Percentiles rank a stretch among this genome's conserved stretches.
phyloP scores from a whole-genome alignment of 2,797 vertebrate species.

The Sebastes diploproa region DNA sequence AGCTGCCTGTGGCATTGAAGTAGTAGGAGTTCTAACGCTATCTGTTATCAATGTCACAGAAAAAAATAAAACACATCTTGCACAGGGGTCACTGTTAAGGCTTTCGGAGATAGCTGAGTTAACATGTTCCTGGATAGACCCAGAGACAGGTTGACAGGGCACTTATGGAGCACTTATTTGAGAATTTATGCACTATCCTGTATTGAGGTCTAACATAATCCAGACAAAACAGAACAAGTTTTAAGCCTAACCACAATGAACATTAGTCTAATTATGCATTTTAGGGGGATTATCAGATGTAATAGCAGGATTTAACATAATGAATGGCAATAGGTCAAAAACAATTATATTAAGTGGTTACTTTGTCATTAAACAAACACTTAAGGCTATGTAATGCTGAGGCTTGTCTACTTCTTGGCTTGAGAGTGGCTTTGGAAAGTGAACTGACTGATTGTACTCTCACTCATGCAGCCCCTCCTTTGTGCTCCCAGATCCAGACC shows the following conservation, averaged over 20 bases:
- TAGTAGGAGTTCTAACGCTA: fast-evolving
- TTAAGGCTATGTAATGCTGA: not conserved
- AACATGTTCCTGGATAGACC: not conserved
- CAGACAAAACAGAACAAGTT: not conserved
- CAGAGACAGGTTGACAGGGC: not conserved
- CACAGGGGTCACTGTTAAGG: not conserved
- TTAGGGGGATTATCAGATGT: not conserved
- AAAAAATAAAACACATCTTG: not conserved
- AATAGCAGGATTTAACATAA: not conserved
- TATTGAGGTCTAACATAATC: not conserved
- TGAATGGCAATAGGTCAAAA: not conserved
- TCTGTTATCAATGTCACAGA: not conserved
- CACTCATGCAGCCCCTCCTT: not conserved
- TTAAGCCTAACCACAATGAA: not conserved
- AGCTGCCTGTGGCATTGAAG: not conserved
- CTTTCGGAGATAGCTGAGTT: not conserved
- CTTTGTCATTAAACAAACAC: not conserved
- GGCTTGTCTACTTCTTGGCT: not conserved
- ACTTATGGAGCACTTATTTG: not conserved
- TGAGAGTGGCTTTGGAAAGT: not conserved
- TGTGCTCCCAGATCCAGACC: not conserved
- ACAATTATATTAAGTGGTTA: not conserved
- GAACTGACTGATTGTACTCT: not conserved
- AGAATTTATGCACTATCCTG: not conserved
- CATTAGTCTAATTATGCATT: not conserved